Base-by-base conservation (phyloP, 2,888 invertebrate genomes). In the Drosophila paracracens region DNA sequence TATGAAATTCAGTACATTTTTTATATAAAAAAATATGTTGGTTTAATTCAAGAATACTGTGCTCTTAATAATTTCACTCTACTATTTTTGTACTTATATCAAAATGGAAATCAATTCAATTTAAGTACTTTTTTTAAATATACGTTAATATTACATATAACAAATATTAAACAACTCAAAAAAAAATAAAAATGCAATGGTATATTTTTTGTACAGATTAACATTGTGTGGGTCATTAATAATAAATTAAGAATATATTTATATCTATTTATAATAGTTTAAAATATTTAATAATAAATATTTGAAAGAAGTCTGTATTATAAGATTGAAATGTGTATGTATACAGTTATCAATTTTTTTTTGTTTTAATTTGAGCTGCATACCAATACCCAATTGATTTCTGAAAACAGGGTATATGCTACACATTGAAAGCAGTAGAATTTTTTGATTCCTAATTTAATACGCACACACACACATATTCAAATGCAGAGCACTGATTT, bases 401-500 rank as follows among this genome's bases (percentile, higher is more conserved):
- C 4, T 25, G 0, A 8, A 1, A 46, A 2, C 46, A 25, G 46
- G 46, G 46, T 46, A 25, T 46, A 2, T 6, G 1, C 21, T 13
- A 8, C 27, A 46, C 16, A 46, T 46, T 46, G 25, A 46, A 46
- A 25, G 25, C 46, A 8, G 16, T 46, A 25, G 16, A 16, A 46
- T 46, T 16, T 46, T 46, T 25, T 46, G 25, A 25, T 46, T 46
- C 13, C 25, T 46, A 46, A 46, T 4, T 46, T 46, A 25, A 25
- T 25, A 46, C 46, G 2, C 27, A 10, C 29, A 10, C 46, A 48
- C 27, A 50, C 27, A 29, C 35, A 65, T 7, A 33, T 35, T 16
- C 25, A 56, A 27, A 56, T 51, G 29, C n/a, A 16, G 13, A 69
- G 43, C 58, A 46, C 48, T 56, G 53, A 53, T n/a, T 46, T 48